Conservation (phyloP, 2,113 vertebrate species). For the Sinocyclocheilus grahami region DNA sequence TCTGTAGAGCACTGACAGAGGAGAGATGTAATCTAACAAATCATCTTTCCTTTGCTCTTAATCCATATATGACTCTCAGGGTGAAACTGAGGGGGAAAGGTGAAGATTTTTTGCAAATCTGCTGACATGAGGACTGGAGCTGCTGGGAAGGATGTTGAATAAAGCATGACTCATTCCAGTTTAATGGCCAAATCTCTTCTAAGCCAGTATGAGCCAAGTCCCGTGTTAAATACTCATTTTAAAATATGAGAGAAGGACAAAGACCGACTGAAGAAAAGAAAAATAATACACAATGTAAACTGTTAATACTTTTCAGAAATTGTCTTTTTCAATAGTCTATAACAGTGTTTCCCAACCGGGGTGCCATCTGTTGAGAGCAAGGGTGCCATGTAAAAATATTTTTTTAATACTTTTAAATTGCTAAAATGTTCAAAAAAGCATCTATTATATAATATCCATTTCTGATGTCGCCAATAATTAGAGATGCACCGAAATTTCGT, state of each 20-base stretch:
- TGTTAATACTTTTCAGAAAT: too few relatives aligned
- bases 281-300: too few relatives aligned
- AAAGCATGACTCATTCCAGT: background rate
- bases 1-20: background rate
- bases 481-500: too few relatives aligned
- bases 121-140: background rate
- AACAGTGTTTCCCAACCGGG: too few relatives aligned
- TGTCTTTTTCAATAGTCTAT: too few relatives aligned
- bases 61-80: background rate
- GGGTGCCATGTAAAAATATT: too few relatives aligned
- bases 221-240: background rate
- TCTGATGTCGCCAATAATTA: too few relatives aligned
- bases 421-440: too few relatives aligned
- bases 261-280: too few relatives aligned
- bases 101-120: background rate
- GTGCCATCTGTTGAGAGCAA: too few relatives aligned
- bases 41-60: constrained; percentile 1
- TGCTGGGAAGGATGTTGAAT: background rate
- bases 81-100: background rate
- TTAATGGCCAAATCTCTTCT: background rate
- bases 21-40: constrained; percentile 7
- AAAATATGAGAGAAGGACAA: background rate
- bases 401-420: too few relatives aligned
- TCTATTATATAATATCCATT: too few relatives aligned
- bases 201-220: background rate